A percentile compares a stretch with the other conserved stretches of the same genome.
Evolutionary conservation across 2,113 vertebrate species (phyloP).

Genomic region (Phalacrocorax pelagicus): DNA sequence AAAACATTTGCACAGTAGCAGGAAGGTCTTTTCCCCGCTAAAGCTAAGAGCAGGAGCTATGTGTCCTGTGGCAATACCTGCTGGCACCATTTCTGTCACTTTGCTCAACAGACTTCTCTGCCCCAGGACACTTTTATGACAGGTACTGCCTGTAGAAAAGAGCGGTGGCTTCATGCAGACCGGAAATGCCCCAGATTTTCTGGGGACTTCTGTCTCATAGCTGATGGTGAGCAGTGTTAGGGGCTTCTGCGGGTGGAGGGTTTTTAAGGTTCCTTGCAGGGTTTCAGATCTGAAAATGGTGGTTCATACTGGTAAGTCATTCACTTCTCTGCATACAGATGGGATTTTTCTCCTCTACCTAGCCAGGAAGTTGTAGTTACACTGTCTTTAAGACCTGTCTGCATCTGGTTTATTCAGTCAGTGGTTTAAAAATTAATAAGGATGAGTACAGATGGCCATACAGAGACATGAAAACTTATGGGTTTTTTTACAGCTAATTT

Average conservation of each 20-base stretch:
- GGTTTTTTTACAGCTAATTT: neutral
- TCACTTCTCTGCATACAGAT: neutral
- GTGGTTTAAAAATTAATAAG: neutral
- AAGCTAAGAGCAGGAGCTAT: neutral
- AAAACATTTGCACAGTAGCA: neutral
- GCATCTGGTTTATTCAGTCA: neutral
- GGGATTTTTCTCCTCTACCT: neutral
- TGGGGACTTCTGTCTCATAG: neutral
- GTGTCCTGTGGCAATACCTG: neutral
- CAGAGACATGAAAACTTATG: neutral
- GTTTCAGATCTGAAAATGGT: neutral
- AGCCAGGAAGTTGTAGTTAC: neutral
- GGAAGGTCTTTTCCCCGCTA: neutral
- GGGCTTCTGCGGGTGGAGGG: neutral
- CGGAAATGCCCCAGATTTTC: neutral
- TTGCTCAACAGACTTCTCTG: neutral
- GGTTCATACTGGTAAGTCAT: neutral
- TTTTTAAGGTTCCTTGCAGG: neutral
- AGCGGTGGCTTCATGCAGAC: neutral
- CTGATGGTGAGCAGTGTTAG: neutral
- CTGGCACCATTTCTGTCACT: neutral
- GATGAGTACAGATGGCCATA: neutral
- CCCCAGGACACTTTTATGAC: neutral
- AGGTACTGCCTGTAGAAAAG: neutral
- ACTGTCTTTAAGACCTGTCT: neutral